Evolutionary conservation across 2,113 vertebrate species (phyloP).

Genomic region (Channa maculata): DNA sequence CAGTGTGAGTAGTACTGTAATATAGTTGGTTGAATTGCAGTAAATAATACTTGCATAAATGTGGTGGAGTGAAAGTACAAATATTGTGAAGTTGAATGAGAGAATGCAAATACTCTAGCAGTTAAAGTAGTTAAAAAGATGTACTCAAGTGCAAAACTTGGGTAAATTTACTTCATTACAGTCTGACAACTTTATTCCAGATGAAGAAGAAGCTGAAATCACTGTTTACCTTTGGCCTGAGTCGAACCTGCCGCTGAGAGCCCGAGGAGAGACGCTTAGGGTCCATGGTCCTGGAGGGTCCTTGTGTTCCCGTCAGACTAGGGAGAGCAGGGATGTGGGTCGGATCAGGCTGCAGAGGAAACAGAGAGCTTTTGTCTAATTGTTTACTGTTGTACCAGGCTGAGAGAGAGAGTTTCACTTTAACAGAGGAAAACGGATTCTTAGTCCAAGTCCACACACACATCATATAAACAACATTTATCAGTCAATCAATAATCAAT

Average conservation of each 20-base stretch:
- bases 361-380: constrained; percentile 72
- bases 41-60: too few relatives aligned
- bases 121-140: too few relatives aligned
- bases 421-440: background rate
- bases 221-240: constrained; percentile 71
- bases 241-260: constrained; percentile 63
- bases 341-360: constrained; percentile 30
- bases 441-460: background rate
- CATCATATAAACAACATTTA: too few relatives aligned
- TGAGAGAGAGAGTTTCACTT: constrained; percentile 5
- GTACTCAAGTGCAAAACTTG: too few relatives aligned
- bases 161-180: too few relatives aligned
- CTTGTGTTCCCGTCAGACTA: constrained; percentile 55
- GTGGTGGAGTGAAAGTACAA: too few relatives aligned
- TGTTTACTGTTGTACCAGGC: constrained; percentile 78
- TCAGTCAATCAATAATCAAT: too few relatives aligned
- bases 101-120: too few relatives aligned
- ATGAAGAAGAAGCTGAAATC: background rate
- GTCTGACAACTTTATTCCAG: too few relatives aligned
- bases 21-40: too few relatives aligned
- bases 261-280: constrained; percentile 59
- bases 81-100: too few relatives aligned
- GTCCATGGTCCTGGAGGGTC: constrained; percentile 72
- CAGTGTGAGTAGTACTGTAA: too few relatives aligned
- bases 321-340: constrained; percentile 48